Evolutionary conservation across 2,797 vertebrate species (phyloP).

Genomic region (Mus spretus): DNA sequence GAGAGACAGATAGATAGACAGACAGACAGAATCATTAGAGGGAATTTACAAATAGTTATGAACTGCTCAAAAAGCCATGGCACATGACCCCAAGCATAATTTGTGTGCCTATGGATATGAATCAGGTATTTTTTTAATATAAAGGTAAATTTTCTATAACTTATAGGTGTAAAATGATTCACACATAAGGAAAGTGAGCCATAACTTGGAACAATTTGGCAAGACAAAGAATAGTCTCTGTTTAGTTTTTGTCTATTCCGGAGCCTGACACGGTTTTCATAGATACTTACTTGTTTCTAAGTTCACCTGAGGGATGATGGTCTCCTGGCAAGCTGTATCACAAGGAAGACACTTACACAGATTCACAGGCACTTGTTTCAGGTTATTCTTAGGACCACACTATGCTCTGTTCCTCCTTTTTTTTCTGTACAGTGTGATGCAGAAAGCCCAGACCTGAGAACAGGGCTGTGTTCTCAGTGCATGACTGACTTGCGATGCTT

Average conservation of each 20-base stretch:
- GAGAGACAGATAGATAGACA: background rate
- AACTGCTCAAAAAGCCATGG: background rate
- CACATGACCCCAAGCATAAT: background rate
- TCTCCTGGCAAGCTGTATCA: too few species aligned
- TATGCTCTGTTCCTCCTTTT: background rate
- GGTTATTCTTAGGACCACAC: background rate
- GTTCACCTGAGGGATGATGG: background rate
- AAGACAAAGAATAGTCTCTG: background rate
- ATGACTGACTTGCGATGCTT: background rate
- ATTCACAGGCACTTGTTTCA: background rate
- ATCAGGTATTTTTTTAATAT: background rate
- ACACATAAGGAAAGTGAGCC: background rate
- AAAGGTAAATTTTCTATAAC: background rate
- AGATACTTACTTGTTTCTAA: background rate
- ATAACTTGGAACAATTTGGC: background rate
- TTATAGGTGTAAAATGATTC: background rate
- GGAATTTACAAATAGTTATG: constrained; percentile 4
- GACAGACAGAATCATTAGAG: background rate
- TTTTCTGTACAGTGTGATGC: background rate
- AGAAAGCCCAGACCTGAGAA: background rate
- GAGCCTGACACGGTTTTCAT: background rate
- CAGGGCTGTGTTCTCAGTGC: background rate
- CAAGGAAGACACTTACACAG: background rate
- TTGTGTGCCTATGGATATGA: background rate
- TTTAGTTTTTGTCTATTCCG: background rate